Conservation (phyloP, 2,888 invertebrate genomes). For the Leptogaster cylindrica region DNA sequence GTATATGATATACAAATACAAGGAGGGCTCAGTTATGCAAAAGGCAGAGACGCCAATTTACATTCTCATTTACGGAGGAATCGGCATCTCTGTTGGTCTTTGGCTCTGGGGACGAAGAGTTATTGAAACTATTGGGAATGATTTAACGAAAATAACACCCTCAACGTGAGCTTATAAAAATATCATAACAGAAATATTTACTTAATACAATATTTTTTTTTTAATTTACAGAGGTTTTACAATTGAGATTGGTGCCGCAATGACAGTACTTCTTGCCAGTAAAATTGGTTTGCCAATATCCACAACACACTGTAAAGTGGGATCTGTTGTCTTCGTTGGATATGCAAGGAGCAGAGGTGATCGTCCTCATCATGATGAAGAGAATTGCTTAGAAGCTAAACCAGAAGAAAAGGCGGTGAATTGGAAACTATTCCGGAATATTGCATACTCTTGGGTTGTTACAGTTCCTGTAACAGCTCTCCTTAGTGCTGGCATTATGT, state of each 20-base stretch:
- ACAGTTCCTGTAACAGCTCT: conserved; percentile 93
- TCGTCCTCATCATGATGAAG: conserved; percentile 74
- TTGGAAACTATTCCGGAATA: conserved; percentile 74
- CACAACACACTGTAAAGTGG: conserved; percentile 99
- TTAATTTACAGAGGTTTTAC: conserved; percentile 82
- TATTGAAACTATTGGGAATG: conserved; percentile 96
- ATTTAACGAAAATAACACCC: conserved; percentile 95
- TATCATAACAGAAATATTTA: not conserved
- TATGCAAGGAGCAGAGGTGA: conserved; percentile 67
- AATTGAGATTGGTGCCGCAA: conserved; percentile 94
- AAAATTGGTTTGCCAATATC: conserved; percentile 97
- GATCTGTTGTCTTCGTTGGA: conserved; percentile 97
- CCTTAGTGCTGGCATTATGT: conserved; percentile 84
- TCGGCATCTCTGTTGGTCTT: conserved; percentile 93
- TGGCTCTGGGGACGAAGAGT: conserved; percentile 97
- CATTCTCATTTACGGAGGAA: conserved; percentile 91
- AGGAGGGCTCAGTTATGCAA: conserved; percentile 82
- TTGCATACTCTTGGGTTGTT: conserved; percentile 96
- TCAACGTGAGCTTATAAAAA: conserved; percentile 84
- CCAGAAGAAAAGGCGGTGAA: conserved; percentile 56
- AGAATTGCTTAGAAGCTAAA: conserved; percentile 54
- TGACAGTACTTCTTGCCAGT: conserved; percentile 94
- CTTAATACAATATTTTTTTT: not conserved
- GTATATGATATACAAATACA: conserved; percentile 90
- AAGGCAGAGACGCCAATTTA: conserved; percentile 88